Evolutionary conservation across 1,140 invertebrate genomes (phyloP).

Genomic region (Drosophila navojoa): DNA sequence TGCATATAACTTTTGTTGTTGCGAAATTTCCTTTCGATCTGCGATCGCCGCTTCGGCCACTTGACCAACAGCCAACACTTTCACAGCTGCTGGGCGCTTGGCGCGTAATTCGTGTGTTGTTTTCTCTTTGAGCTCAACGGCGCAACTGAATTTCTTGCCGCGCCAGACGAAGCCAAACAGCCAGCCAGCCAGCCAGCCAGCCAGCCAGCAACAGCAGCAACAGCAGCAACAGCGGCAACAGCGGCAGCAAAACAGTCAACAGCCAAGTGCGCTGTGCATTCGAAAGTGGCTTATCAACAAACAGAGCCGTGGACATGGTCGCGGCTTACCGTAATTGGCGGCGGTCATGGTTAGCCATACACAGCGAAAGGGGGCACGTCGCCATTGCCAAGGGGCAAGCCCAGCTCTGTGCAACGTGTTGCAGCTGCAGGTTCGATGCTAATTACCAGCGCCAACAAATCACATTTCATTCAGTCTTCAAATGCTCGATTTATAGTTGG

Average conservation of each 20-base stretch:
- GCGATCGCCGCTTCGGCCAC: slow-evolving; percentile 9
- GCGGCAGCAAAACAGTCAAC: slow-evolving; percentile 11
- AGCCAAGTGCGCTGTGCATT: slow-evolving; percentile 72
- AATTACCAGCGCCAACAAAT: slow-evolving; percentile 67
- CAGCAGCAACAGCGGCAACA: background rate
- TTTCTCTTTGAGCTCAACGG: slow-evolving; percentile 78
- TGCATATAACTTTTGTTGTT: slow-evolving; percentile 65
- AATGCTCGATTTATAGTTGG: slow-evolving; percentile 63
- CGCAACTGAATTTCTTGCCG: slow-evolving; percentile 71
- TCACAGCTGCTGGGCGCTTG: slow-evolving; percentile 60
- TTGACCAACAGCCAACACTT: slow-evolving; percentile 65
- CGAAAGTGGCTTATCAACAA: slow-evolving; percentile 80
- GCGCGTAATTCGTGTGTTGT: slow-evolving; percentile 62
- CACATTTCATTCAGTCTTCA: slow-evolving; percentile 36
- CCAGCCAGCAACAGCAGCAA: background rate
- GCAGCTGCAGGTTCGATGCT: slow-evolving; percentile 59
- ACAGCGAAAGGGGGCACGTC: background rate
- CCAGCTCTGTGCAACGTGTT: slow-evolving; percentile 43
- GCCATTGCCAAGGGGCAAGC: background rate
- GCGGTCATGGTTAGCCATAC: slow-evolving; percentile 46
- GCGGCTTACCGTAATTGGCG: slow-evolving; percentile 59
- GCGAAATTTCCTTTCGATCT: slow-evolving; percentile 64
- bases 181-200: slow-evolving; percentile 4
- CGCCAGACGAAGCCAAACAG: slow-evolving; percentile 45
- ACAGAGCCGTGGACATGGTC: slow-evolving; percentile 58